phyloP scores from a whole-genome alignment of 2,888 invertebrate species.

The Apamea anceps region DNA sequence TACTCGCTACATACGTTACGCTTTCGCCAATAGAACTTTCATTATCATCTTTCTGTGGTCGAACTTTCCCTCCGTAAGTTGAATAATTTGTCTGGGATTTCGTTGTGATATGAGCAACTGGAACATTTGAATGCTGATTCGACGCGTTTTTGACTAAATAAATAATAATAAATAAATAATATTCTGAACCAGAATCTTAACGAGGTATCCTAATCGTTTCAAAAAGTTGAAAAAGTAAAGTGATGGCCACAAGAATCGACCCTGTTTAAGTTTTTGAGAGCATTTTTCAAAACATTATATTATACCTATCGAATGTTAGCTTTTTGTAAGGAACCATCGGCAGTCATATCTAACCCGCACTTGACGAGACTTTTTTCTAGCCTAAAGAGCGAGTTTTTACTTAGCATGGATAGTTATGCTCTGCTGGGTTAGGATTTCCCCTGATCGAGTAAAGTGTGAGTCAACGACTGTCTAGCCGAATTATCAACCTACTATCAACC shows the following conservation, averaged over 20 bases:
- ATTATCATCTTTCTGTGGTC: slow-evolving; percentile 50
- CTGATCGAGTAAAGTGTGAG: slow-evolving; percentile 71
- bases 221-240: background rate
- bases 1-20: slow-evolving; percentile 48
- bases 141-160: slow-evolving; percentile 3
- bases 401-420: slow-evolving; percentile 70
- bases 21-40: slow-evolving; percentile 66
- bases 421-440: slow-evolving; percentile 77
- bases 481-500: slow-evolving; percentile 52
- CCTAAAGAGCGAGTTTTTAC: slow-evolving; percentile 66
- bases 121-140: slow-evolving; percentile 13
- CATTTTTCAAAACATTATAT: background rate
- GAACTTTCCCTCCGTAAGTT: slow-evolving; percentile 63
- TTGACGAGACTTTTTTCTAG: slow-evolving; percentile 67
- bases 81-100: slow-evolving; percentile 57
- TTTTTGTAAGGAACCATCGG: slow-evolving; percentile 38
- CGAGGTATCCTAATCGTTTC: background rate
- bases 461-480: slow-evolving; percentile 76
- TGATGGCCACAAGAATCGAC: background rate
- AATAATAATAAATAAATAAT: too few relatives aligned
- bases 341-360: slow-evolving; percentile 44
- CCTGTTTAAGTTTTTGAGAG: background rate
- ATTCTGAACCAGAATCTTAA: background rate
- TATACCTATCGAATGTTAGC: background rate
- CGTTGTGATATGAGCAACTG: slow-evolving; percentile 16